phyloP scores from a whole-genome alignment of 2,888 invertebrate species.

The Salticus scenicus region DNA sequence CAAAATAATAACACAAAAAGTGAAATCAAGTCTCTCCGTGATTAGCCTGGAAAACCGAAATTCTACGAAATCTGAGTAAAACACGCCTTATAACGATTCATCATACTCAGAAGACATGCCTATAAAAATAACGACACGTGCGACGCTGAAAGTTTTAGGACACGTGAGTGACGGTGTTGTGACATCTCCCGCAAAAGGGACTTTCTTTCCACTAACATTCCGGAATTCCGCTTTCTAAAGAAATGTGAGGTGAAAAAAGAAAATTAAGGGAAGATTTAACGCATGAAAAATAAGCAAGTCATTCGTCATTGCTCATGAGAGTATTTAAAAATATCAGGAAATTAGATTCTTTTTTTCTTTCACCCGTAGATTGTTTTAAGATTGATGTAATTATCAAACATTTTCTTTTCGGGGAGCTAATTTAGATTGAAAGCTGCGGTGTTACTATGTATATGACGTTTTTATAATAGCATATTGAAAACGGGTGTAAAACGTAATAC shows the following conservation, averaged over 20 bases:
- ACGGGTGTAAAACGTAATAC: no score
- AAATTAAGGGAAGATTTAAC: background rate
- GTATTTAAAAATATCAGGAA: constrained; percentile 15
- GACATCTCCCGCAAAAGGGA: background rate
- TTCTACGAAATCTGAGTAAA: background rate
- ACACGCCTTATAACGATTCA: background rate
- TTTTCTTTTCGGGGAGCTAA: background rate
- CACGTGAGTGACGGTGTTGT: constrained; percentile 23
- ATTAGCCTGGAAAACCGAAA: background rate
- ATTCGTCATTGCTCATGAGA: constrained; percentile 3
- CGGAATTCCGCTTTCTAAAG: constrained; percentile 1
- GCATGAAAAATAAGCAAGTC: background rate
- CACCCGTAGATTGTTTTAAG: background rate
- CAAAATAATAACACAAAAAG: background rate
- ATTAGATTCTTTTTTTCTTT: constrained; percentile 2
- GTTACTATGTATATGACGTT: no score
- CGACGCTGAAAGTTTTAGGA: constrained; percentile 40
- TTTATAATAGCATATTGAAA: no score
- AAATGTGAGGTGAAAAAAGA: background rate
- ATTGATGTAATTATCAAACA: background rate
- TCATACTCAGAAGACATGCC: background rate
- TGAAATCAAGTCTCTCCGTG: background rate
- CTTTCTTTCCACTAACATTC: constrained; percentile 4
- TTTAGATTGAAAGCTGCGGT: no score
- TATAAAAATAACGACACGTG: constrained; percentile 59